Conservation (phyloP, 2,888 invertebrate genomes). For the Neria commutata region DNA sequence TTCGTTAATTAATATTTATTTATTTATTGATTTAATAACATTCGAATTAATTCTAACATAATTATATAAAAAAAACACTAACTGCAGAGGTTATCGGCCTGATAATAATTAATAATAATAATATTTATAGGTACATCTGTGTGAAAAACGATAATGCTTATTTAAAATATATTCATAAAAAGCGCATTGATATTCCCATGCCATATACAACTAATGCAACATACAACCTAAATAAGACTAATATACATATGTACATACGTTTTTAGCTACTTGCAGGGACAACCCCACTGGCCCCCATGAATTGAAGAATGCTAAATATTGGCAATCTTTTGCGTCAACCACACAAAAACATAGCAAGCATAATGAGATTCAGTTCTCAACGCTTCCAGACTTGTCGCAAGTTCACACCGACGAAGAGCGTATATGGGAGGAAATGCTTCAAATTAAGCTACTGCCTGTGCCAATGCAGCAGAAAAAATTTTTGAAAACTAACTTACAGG, state of each 20-base stretch:
- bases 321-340: slow-evolving; percentile 65
- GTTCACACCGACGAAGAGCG: slow-evolving; percentile 77
- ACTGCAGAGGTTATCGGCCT: too few species aligned
- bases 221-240: too few species aligned
- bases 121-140: too few species aligned
- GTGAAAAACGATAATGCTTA: too few species aligned
- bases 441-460: slow-evolving; percentile 83
- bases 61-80: too few species aligned
- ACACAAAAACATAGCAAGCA: slow-evolving; percentile 47
- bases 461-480: slow-evolving; percentile 83
- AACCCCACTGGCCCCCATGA: slow-evolving; percentile 68
- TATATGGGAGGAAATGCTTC: slow-evolving; percentile 86
- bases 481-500: slow-evolving; percentile 78
- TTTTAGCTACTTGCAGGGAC: slow-evolving; percentile 68
- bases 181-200: too few species aligned
- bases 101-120: too few species aligned
- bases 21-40: too few species aligned
- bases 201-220: too few species aligned
- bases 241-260: not conserved
- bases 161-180: too few species aligned
- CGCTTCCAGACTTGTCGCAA: slow-evolving; percentile 79
- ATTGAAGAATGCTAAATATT: slow-evolving; percentile 70
- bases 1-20: too few species aligned
- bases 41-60: too few species aligned
- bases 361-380: slow-evolving; percentile 74